phyloP scores from a whole-genome alignment of 2,888 invertebrate genomes.

The Erannis defoliaria region DNA sequence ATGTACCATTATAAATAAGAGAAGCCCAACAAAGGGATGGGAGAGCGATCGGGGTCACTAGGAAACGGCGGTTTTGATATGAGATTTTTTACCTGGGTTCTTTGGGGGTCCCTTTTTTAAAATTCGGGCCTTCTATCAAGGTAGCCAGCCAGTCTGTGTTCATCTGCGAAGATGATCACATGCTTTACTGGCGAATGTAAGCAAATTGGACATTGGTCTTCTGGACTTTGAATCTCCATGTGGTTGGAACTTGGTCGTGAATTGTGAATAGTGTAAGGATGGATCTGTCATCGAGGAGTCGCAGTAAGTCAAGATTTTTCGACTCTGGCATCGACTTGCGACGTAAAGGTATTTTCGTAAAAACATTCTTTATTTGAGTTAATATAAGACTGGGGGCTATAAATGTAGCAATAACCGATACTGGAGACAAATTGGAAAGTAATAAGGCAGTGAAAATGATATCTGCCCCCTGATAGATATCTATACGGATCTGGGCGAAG shows the following conservation, averaged over 20 bases:
- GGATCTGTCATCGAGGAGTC: slow-evolving; percentile 83
- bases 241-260: slow-evolving; percentile 45
- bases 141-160: slow-evolving; percentile 85
- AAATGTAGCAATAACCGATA: slow-evolving; percentile 83
- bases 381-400: slow-evolving; percentile 66
- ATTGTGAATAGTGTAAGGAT: slow-evolving; percentile 58
- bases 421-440: slow-evolving; percentile 85
- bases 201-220: slow-evolving; percentile 73
- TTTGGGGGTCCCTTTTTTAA: slow-evolving; percentile 78
- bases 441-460: slow-evolving; percentile 86
- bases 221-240: slow-evolving; percentile 52
- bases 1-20: slow-evolving; percentile 85
- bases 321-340: slow-evolving; percentile 85
- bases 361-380: slow-evolving; percentile 48
- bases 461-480: slow-evolving; percentile 79
- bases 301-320: slow-evolving; percentile 87
- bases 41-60: slow-evolving; percentile 86
- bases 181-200: slow-evolving; percentile 66
- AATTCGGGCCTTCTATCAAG: slow-evolving; percentile 73
- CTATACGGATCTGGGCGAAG: slow-evolving; percentile 80
- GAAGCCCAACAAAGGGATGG: slow-evolving; percentile 83
- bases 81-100: slow-evolving; percentile 82
- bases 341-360: slow-evolving; percentile 77
- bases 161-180: slow-evolving; percentile 86
- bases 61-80: slow-evolving; percentile 86